Conservation (phyloP, 2,797 vertebrate species). For the Sebastes iracundus region DNA sequence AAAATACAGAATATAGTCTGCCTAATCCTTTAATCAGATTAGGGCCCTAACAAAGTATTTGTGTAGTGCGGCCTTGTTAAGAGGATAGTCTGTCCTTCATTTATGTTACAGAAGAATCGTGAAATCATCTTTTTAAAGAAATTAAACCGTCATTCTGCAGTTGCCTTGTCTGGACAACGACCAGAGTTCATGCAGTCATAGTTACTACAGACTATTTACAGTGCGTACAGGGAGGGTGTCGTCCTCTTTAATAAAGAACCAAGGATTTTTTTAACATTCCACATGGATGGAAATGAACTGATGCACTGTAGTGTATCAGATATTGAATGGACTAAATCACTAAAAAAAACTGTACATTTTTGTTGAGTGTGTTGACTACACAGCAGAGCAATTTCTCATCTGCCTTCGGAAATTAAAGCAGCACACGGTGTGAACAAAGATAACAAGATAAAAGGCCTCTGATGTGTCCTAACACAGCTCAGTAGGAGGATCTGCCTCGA, state of each 20-base stretch:
- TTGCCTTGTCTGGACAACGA: background rate
- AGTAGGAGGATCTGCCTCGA: conserved; percentile 12
- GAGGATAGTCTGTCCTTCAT: conserved; percentile 6
- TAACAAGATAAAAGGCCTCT: background rate
- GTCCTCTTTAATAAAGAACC: background rate
- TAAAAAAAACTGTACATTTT: background rate
- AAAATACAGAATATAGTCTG: background rate
- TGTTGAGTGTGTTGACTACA: background rate
- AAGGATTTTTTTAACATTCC: background rate
- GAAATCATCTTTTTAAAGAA: background rate
- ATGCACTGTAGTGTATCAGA: background rate
- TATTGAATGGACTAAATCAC: background rate
- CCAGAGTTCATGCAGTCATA: background rate
- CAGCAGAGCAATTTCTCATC: background rate
- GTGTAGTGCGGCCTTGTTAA: background rate
- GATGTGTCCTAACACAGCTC: background rate
- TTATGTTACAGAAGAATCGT: background rate
- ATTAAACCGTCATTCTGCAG: background rate
- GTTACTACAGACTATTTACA: background rate
- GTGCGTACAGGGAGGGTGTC: background rate
- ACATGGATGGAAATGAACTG: background rate
- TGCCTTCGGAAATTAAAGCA: background rate
- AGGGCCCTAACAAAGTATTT: background rate
- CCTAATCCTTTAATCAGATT: background rate
- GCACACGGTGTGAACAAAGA: background rate